Base-by-base conservation (phyloP, 2,113 vertebrate species). In the Gasterosteus nipponicus region DNA sequence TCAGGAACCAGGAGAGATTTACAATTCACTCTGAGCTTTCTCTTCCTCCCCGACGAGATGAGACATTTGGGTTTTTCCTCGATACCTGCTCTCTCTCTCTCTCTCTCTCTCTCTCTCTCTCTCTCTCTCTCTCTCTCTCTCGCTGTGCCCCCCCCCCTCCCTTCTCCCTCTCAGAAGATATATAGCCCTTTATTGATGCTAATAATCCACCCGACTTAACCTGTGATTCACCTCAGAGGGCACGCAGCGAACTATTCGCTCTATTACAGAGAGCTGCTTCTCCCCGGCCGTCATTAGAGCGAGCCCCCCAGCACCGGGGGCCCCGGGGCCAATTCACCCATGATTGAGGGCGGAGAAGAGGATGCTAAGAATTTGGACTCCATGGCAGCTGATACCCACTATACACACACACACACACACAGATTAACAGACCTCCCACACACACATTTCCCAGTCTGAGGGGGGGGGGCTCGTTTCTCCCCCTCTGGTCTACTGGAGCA, bases 401-500 rank as follows among this genome's bases (percentile, higher is more conserved):
- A 38, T 74, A 26, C 22, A 26, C 22, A 26, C 22, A 26, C 22
- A 66, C 63, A 54, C 47, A 53, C 49, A 53, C n/a, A n/a, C 5
- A 46, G 44, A 46, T 56, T 42, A 75, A 75, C 18, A 22, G 47
- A 16, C 26, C 57, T 63, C 62, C 2, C 69, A 68, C 44, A 69
- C 49, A 69, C 42, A 75, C 76, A 75, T 19, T 11, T 18, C 16
- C 33, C 29, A 61, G 59, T 60, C 2, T 38, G 62, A 68, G 35
- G 39, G 15, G 51, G 61, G 71, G 54, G 81, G 62, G 49, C 35
- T 16, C 73, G 9, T 75, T 64, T n/a, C 47, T n/a, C 77, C 71
- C 65, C 73, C 60, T 88, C 77, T 80, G 59, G 72, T 69, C 78
- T 75, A 53, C 77, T 89, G 77, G 80, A 91, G 82, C 75, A 88